Evolutionary conservation across 2,888 invertebrate species (phyloP), one percentile per base, ranked within the genome.

Genomic region (Noctua janthina): DNA sequence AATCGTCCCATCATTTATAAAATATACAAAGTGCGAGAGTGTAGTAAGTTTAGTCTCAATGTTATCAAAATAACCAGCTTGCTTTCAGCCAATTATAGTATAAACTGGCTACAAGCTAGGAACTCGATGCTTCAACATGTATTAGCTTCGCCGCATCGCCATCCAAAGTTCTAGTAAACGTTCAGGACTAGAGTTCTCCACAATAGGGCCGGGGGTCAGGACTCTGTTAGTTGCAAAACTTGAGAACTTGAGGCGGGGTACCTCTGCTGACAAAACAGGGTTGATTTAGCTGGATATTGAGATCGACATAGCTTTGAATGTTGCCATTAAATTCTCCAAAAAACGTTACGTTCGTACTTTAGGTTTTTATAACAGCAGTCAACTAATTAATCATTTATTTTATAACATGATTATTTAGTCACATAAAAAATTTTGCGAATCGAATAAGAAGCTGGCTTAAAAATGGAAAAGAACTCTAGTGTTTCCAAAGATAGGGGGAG

Each of bases 91-190:
- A 76, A 43, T 69, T 77, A 29, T 23, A 76, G 20, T 49, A 49
- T 62, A 51, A 77, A 83, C 66, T 70, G 51, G 49, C 6, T 59
- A 68, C 29, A 7, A 23, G 20, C 35, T 11, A 51, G 56, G 15
- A 67, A n/a, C 49, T 70, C 35, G 49, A 43, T 17, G 17, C 62
- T 74, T 83, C 82, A 49, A 29, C n/a, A 70, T 72, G 73, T 73
- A 78, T 84, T 83, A 78, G 15, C 56, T 29, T 70, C 72, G 51
- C 68, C 23, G 46, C 23, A 13, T 54, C 20, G 64, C 68, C n/a
- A 43, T 59, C 59, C 43, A 56, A 83, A 78, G 39, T 84, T 83
- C 35, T 49, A 54, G 62, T 76, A 67, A 82, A 51, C 17, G 66
- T 49, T 59, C n/a, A n/a, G 46, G 46, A 75, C 17, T 66, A 54